Evolutionary conservation across 1,140 invertebrate genomes (phyloP).

Genomic region (Zaprionus ornatus): DNA sequence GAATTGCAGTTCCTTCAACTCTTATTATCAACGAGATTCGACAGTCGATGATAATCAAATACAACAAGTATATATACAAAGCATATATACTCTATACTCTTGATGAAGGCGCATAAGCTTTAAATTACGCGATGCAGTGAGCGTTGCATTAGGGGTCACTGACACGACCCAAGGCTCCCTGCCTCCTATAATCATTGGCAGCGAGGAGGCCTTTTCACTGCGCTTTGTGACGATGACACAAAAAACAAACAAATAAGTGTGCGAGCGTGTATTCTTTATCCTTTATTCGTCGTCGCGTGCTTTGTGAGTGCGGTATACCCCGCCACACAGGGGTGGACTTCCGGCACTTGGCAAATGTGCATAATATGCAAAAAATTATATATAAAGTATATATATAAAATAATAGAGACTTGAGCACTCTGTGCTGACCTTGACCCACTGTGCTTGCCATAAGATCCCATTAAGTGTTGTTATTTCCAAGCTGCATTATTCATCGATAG

Average conservation of each 20-base stretch:
- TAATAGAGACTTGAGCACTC: not conserved
- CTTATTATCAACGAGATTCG: not conserved
- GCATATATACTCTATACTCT: not conserved
- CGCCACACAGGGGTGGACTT: not conserved
- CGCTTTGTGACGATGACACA: conserved; percentile 5
- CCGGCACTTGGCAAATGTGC: conserved; percentile 1
- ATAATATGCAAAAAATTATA: not conserved
- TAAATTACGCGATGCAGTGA: not conserved
- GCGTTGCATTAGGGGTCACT: conserved; percentile 12
- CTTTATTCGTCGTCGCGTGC: conserved; percentile 14
- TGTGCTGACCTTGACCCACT: not conserved
- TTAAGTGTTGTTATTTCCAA: not conserved
- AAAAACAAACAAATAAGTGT: conserved; percentile 2
- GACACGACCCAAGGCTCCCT: not conserved
- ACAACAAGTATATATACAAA: not conserved
- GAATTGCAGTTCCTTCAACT: conserved; percentile 2
- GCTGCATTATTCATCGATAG: not conserved
- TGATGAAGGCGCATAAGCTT: not conserved
- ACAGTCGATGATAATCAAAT: not conserved
- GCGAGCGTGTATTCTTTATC: conserved; percentile 11
- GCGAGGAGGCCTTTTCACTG: not conserved
- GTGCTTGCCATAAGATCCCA: not conserved
- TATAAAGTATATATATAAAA: not conserved
- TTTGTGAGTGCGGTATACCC: not conserved
- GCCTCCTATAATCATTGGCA: not conserved